Conservation (phyloP, 1,140 invertebrate species). For the Pachyrhynchus sulphureomaculatus region DNA sequence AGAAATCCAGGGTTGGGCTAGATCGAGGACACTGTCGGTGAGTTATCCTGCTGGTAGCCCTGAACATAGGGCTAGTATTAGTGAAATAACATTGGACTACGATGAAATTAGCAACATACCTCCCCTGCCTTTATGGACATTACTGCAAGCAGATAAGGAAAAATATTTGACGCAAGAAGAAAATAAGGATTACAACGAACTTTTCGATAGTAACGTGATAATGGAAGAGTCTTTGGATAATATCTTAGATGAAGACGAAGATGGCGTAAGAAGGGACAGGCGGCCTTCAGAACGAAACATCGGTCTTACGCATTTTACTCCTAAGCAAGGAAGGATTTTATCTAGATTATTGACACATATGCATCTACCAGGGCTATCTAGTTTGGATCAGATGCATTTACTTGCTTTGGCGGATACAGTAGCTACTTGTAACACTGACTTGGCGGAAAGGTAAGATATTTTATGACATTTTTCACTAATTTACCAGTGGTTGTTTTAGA, state of each 20-base stretch:
- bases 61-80: slow-evolving; percentile 50
- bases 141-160: slow-evolving; percentile 92
- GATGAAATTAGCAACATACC: slow-evolving; percentile 95
- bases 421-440: slow-evolving; percentile 86
- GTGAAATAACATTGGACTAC: slow-evolving; percentile 82
- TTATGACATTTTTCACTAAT: neutral
- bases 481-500: too few relatives aligned
- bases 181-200: slow-evolving; percentile 75
- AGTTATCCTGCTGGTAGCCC: slow-evolving; percentile 70
- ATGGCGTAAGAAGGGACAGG: slow-evolving; percentile 58
- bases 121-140: slow-evolving; percentile 92
- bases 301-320: slow-evolving; percentile 76
- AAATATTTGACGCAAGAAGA: slow-evolving; percentile 54
- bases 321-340: slow-evolving; percentile 75
- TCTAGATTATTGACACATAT: slow-evolving; percentile 92
- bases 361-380: slow-evolving; percentile 93
- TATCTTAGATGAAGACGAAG: slow-evolving; percentile 67
- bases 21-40: slow-evolving; percentile 84
- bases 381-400: slow-evolving; percentile 98
- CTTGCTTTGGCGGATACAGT: slow-evolving; percentile 97
- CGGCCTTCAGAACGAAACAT: slow-evolving; percentile 55
- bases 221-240: slow-evolving; percentile 83
- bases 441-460: slow-evolving; percentile 64
- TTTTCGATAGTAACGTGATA: slow-evolving; percentile 78
- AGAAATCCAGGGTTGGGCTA: slow-evolving; percentile 69